Evolutionary conservation across 2,797 vertebrate genomes (phyloP).

Genomic region (Lophius americanus): DNA sequence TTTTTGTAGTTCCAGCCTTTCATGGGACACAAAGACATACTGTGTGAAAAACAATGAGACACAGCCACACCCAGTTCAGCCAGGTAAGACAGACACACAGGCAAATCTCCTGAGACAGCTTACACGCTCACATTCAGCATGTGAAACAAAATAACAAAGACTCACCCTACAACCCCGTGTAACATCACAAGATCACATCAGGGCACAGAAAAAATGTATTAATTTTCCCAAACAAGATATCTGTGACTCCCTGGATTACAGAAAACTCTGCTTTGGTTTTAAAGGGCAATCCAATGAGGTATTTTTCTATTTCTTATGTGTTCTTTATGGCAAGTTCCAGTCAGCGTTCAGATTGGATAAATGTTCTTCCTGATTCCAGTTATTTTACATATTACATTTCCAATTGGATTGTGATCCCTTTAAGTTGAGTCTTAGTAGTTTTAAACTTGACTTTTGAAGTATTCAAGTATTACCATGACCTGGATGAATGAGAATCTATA

Average conservation of each 20-base stretch:
- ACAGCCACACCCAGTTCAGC: slow-evolving; percentile 75
- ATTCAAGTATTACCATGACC: too few relatives aligned
- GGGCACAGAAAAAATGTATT: slow-evolving; percentile 65
- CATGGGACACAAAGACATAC: slow-evolving; percentile 73
- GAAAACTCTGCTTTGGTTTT: slow-evolving; percentile 22
- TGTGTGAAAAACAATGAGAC: slow-evolving; percentile 73
- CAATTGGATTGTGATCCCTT: too few relatives aligned
- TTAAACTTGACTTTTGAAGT: too few relatives aligned
- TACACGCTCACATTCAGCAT: slow-evolving; percentile 61
- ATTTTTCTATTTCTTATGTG: neutral
- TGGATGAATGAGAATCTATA: too few relatives aligned
- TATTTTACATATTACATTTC: too few relatives aligned
- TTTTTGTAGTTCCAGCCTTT: slow-evolving; percentile 72
- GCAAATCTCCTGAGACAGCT: slow-evolving; percentile 62
- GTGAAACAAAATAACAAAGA: slow-evolving; percentile 72
- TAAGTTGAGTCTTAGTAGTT: too few relatives aligned
- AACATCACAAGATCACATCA: slow-evolving; percentile 79
- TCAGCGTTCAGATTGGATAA: too few relatives aligned
- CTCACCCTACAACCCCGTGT: slow-evolving; percentile 70
- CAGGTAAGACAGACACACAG: slow-evolving; percentile 69
- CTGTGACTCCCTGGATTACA: slow-evolving; percentile 41
- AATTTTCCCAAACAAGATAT: slow-evolving; percentile 64
- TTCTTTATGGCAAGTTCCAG: neutral
- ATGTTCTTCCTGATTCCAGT: too few relatives aligned
- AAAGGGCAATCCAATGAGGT: slow-evolving; percentile 15